Conservation (phyloP, 2,113 vertebrate genomes). For the Albula glossodonta region DNA sequence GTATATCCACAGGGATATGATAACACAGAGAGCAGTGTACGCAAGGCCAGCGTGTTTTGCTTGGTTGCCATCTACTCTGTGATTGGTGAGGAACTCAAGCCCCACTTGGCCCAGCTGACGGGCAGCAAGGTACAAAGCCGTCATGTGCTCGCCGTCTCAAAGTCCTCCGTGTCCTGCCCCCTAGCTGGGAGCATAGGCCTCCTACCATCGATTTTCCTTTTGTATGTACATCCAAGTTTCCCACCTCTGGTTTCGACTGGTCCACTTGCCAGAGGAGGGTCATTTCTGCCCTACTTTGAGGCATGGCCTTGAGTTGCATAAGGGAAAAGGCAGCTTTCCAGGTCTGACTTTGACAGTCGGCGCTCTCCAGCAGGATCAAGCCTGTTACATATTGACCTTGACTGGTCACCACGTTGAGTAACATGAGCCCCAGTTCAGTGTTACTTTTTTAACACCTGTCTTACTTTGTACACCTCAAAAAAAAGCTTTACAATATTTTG, state of each 20-base stretch:
- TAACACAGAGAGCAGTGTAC: slow-evolving; percentile 81
- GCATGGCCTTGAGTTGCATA: slow-evolving; percentile 46
- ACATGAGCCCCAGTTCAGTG: not conserved
- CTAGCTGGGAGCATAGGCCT: not conserved
- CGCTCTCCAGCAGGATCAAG: not conserved
- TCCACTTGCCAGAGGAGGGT: slow-evolving; percentile 23
- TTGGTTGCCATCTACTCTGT: slow-evolving; percentile 95
- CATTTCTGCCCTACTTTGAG: slow-evolving; percentile 30
- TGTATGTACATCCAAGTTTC: slow-evolving; percentile 23
- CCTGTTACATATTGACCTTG: slow-evolving; percentile 14
- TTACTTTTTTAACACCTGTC: not conserved
- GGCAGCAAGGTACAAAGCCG: slow-evolving; percentile 68
- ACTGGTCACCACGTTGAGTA: not conserved
- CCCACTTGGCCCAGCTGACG: slow-evolving; percentile 91
- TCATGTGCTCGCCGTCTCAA: not conserved
- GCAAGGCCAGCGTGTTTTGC: slow-evolving; percentile 96
- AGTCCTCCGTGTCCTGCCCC: not conserved
- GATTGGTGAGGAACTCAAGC: slow-evolving; percentile 95
- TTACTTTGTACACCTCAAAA: not conserved
- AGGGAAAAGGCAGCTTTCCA: slow-evolving; percentile 16
- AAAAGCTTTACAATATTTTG: not conserved
- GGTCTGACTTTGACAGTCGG: not conserved
- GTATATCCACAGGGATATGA: slow-evolving; percentile 39
- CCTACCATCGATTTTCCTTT: not conserved
- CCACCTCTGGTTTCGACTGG: slow-evolving; percentile 28